A percentile compares a stretch with the other conserved stretches of the same genome.
Evolutionary conservation across 2,113 vertebrate genomes (phyloP).

Genomic region (Neotragus moschatus): DNA sequence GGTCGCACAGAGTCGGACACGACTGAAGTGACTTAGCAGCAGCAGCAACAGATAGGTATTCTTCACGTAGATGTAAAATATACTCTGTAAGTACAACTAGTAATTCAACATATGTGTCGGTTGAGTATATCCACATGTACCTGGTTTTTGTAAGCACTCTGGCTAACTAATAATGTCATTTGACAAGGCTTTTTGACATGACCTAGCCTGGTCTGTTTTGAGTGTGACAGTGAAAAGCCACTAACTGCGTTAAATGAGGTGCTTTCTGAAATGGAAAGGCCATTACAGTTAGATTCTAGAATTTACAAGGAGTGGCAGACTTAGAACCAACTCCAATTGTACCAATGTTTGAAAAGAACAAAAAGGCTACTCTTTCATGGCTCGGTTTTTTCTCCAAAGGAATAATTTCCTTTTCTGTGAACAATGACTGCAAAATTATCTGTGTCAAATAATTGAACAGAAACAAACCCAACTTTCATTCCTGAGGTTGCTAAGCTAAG

Average conservation of each 20-base stretch:
- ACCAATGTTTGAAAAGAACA: background rate
- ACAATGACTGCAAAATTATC: background rate
- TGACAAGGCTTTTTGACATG: background rate
- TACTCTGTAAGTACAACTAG: background rate
- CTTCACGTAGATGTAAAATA: background rate
- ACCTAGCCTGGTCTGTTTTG: background rate
- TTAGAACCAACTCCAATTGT: background rate
- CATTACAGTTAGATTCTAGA: background rate
- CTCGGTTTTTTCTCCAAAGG: background rate
- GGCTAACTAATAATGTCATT: background rate
- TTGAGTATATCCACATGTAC: background rate
- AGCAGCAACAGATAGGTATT: background rate
- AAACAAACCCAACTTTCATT: background rate
- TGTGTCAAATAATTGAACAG: background rate
- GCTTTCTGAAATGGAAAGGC: conserved; percentile 25
- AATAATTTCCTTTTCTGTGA: background rate
- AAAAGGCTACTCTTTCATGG: background rate
- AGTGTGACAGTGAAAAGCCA: background rate
- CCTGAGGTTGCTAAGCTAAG: too few relatives aligned
- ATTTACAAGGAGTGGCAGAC: background rate
- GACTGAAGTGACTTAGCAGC: too few relatives aligned
- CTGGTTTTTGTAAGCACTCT: background rate
- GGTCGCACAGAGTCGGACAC: too few relatives aligned
- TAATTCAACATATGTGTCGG: background rate
- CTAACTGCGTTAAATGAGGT: background rate